Evolutionary conservation across 2,797 vertebrate genomes (phyloP).

Genomic region (Catostomus latipinnis): DNA sequence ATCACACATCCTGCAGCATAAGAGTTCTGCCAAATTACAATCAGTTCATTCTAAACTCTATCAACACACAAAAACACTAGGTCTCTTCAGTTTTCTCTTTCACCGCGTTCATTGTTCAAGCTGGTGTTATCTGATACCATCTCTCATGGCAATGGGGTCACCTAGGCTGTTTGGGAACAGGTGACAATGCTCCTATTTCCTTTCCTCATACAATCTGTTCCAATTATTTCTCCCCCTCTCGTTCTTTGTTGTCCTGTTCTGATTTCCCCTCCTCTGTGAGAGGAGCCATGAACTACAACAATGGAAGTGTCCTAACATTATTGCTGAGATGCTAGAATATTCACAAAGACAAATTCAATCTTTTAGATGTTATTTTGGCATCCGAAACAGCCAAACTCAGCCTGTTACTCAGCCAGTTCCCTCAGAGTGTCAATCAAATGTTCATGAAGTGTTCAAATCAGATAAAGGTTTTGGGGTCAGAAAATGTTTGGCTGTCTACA

Average conservation of each 20-base stretch:
- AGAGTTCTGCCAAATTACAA: neutral
- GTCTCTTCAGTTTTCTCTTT: constrained; percentile 36
- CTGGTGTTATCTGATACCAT: constrained; percentile 79
- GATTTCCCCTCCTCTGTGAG: neutral
- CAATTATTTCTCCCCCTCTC: constrained; percentile 9
- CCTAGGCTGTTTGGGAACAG: constrained; percentile 72
- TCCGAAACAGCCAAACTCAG: neutral
- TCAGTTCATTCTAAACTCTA: neutral
- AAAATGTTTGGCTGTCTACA: neutral
- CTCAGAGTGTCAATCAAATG: neutral
- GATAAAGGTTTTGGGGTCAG: neutral
- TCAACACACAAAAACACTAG: neutral
- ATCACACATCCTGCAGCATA: neutral
- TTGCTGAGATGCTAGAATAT: constrained; percentile 5
- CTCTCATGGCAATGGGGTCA: constrained; percentile 82
- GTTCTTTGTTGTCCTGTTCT: neutral
- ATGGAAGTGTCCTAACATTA: neutral
- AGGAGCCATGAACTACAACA: neutral
- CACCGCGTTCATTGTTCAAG: constrained; percentile 80
- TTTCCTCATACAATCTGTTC: constrained; percentile 16
- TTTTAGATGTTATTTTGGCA: neutral
- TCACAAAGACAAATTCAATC: neutral
- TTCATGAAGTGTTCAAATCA: neutral
- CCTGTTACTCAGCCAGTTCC: neutral
- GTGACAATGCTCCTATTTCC: constrained; percentile 69